Conservation (phyloP, 2,113 vertebrate genomes). For the Semnopithecus entellus region DNA sequence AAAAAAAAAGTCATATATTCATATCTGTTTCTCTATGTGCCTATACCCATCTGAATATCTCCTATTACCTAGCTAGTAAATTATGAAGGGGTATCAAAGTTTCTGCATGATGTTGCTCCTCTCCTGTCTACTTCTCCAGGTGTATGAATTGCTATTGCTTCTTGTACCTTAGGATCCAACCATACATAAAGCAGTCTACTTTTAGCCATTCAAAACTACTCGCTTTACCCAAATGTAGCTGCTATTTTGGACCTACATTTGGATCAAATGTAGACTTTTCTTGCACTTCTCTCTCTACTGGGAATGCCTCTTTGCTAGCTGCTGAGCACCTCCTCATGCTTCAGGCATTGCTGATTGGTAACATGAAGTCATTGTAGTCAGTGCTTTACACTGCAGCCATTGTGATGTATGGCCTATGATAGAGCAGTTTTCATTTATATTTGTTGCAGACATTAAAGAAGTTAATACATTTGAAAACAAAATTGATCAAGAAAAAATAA, state of each 20-base stretch:
- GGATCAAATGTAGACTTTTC: not conserved
- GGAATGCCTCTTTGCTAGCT: not conserved
- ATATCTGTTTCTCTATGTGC: not conserved
- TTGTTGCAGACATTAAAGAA: not conserved
- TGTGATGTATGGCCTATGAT: not conserved
- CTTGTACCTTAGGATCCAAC: not conserved
- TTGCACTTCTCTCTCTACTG: not conserved
- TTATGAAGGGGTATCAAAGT: not conserved
- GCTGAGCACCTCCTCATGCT: no score
- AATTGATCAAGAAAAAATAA: not conserved
- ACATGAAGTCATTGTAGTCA: not conserved
- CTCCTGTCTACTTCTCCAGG: not conserved
- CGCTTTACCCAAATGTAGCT: not conserved
- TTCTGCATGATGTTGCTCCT: no score
- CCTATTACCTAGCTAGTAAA: not conserved
- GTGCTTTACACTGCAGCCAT: not conserved
- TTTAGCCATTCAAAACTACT: not conserved
- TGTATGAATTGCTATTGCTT: not conserved
- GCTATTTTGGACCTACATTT: not conserved
- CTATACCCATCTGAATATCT: not conserved
- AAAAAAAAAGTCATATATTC: no score
- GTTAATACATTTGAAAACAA: not conserved
- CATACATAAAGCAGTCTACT: not conserved
- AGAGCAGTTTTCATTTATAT: not conserved
- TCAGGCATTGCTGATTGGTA: not conserved